Percentiles rank a stretch among this genome's conserved stretches.
Evolutionary conservation across 92 coral and sea anemone species (phyloP).

Genomic region (Zoanthus sociatus): DNA sequence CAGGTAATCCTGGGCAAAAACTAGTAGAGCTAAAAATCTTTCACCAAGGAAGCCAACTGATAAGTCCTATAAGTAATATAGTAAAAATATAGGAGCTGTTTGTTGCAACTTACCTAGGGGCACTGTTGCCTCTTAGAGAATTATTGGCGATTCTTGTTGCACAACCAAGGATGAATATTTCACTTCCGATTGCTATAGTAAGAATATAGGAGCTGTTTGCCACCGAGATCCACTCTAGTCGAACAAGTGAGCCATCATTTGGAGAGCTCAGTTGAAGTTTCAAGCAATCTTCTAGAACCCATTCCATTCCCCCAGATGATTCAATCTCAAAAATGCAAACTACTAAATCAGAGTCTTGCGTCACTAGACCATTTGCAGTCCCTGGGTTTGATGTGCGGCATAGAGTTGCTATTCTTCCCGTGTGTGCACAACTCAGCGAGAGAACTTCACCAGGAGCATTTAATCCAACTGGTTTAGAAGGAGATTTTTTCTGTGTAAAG

Average conservation of each 20-base stretch:
- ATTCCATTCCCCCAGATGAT: slow-evolving; percentile 94
- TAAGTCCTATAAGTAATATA: too few relatives aligned
- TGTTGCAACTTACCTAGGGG: slow-evolving; percentile 32
- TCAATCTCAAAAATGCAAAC: slow-evolving; percentile 98
- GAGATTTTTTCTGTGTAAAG: slow-evolving; percentile 2
- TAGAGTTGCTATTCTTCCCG: slow-evolving; percentile 93
- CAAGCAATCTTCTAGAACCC: slow-evolving; percentile 91
- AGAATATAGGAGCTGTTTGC: slow-evolving; percentile 92
- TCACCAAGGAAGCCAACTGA: too few relatives aligned
- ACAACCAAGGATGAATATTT: slow-evolving; percentile 81
- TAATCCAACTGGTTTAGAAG: slow-evolving; percentile 49
- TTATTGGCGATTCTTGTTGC: slow-evolving; percentile 80
- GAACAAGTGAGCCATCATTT: slow-evolving; percentile 78
- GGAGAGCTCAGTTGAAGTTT: slow-evolving; percentile 70
- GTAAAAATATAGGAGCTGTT: too few relatives aligned
- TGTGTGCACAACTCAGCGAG: slow-evolving; percentile 68
- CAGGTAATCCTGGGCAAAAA: too few relatives aligned
- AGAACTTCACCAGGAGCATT: slow-evolving; percentile 86
- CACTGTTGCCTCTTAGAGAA: slow-evolving; percentile 71
- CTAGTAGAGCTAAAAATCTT: too few relatives aligned
- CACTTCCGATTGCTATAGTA: slow-evolving; percentile 85
- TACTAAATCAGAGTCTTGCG: slow-evolving; percentile 56
- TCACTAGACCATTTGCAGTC: slow-evolving; percentile 16
- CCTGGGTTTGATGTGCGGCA: slow-evolving; percentile 48
- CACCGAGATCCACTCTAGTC: slow-evolving; percentile 93